A percentile compares a stretch with the other conserved stretches of the same genome.
Evolutionary conservation across 92 coral and sea anemone genomes (phyloP).

Genomic region (Pocillopora grandis): DNA sequence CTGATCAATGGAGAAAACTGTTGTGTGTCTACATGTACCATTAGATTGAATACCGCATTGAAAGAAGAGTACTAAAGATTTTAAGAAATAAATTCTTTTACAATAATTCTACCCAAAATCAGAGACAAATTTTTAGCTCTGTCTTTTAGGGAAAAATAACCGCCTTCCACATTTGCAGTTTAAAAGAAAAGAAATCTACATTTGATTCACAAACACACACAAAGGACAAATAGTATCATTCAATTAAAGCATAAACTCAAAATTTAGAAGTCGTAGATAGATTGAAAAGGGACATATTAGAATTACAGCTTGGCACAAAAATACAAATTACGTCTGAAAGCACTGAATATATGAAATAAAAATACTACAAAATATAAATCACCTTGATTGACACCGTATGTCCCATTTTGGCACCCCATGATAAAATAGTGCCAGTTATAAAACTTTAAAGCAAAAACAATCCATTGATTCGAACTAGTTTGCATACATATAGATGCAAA

Average conservation of each 20-base stretch:
- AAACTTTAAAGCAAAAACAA: not conserved
- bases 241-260: not conserved
- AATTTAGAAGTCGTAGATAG: not conserved
- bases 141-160: not conserved
- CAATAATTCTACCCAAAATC: no score
- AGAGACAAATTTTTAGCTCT: not conserved
- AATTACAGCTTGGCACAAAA: constrained; percentile 12
- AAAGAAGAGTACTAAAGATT: not conserved
- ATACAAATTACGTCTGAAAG: constrained; percentile 8
- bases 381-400: constrained; percentile 39
- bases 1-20: not conserved
- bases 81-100: not conserved
- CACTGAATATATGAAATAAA: not conserved
- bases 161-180: not conserved
- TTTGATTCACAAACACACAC: not conserved
- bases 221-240: not conserved
- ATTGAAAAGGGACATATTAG: not conserved
- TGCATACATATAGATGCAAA: constrained; percentile 4
- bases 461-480: no score
- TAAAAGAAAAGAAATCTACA: not conserved
- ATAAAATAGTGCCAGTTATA: constrained; percentile 15
- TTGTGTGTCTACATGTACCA: not conserved
- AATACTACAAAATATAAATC: constrained; percentile 9
- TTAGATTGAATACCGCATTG: not conserved
- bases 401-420: constrained; percentile 48